Conservation (phyloP, 2,888 invertebrate species). For the Meta bourneti region DNA sequence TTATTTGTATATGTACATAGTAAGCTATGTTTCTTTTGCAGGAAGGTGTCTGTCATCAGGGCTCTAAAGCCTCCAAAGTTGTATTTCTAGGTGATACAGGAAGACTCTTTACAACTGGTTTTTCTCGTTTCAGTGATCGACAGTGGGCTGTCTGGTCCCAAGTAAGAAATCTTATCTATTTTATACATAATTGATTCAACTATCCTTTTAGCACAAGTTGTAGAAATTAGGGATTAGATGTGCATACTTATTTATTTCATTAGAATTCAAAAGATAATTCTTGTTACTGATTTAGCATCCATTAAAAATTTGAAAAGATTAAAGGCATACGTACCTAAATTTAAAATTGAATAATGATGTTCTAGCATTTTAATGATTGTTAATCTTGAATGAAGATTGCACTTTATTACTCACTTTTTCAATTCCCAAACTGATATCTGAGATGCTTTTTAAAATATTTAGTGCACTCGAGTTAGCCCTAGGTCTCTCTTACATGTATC, state of each 20-base stretch:
- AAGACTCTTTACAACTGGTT: constrained; percentile 81
- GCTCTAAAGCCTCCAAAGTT: constrained; percentile 89
- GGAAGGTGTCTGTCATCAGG: constrained; percentile 94
- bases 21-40: constrained; percentile 77
- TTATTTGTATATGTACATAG: too few species aligned
- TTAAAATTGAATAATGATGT: too few species aligned
- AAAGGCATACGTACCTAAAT: too few species aligned
- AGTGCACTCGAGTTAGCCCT: too few species aligned
- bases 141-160: constrained; percentile 82
- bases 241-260: neutral
- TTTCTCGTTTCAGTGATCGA: constrained; percentile 80
- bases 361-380: neutral
- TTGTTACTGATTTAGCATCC: neutral
- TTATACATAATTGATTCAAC: neutral
- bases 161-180: constrained; percentile 78
- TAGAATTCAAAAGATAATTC: neutral
- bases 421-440: too few species aligned
- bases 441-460: too few species aligned
- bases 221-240: neutral
- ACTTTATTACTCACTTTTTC: neutral
- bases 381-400: neutral
- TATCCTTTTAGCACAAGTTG: neutral
- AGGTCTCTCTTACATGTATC: too few species aligned
- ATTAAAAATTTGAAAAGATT: too few species aligned
- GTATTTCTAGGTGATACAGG: constrained; percentile 79